Conservation (phyloP, 2,888 invertebrate genomes). For the Ligdia adustata region DNA sequence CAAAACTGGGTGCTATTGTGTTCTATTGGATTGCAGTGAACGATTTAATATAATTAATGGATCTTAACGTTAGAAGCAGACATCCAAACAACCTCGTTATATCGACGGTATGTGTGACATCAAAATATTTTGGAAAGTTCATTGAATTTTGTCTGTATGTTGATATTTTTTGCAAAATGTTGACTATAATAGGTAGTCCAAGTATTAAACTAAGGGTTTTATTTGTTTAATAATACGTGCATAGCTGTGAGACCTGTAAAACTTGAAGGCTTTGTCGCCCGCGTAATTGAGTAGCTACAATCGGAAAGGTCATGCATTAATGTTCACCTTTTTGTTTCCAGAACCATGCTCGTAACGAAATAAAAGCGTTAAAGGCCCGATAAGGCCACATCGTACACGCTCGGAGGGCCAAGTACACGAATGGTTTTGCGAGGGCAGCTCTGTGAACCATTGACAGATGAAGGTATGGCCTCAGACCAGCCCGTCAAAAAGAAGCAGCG, state of each 20-base stretch:
- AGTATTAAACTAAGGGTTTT: constrained; percentile 28
- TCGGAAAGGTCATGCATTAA: constrained; percentile 81
- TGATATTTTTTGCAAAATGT: constrained; percentile 34
- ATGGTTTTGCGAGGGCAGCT: constrained; percentile 87
- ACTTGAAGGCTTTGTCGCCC: constrained; percentile 73
- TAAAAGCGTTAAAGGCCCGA: constrained; percentile 40
- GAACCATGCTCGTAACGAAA: constrained; percentile 52
- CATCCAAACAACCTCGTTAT: constrained; percentile 70
- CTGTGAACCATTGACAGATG: constrained; percentile 80
- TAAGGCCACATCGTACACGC: constrained; percentile 29
- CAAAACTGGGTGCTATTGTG: constrained; percentile 59
- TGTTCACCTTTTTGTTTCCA: constrained; percentile 72
- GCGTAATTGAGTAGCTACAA: constrained; percentile 83
- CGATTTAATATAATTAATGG: constrained; percentile 62
- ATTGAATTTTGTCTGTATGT: constrained; percentile 52
- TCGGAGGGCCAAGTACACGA: constrained; percentile 36
- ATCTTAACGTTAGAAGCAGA: constrained; percentile 54
- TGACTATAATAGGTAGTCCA: constrained; percentile 32
- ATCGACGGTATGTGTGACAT: constrained; percentile 82
- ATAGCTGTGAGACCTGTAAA: constrained; percentile 39
- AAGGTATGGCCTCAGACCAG: constrained; percentile 90
- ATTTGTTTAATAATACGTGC: constrained; percentile 17
- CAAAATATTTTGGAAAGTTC: constrained; percentile 85
- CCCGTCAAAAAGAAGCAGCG: constrained; percentile 93
- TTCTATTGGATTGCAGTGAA: constrained; percentile 67